Evolutionary conservation across 1,140 invertebrate genomes (phyloP).

Genomic region (Atopsyche davidsoni): DNA sequence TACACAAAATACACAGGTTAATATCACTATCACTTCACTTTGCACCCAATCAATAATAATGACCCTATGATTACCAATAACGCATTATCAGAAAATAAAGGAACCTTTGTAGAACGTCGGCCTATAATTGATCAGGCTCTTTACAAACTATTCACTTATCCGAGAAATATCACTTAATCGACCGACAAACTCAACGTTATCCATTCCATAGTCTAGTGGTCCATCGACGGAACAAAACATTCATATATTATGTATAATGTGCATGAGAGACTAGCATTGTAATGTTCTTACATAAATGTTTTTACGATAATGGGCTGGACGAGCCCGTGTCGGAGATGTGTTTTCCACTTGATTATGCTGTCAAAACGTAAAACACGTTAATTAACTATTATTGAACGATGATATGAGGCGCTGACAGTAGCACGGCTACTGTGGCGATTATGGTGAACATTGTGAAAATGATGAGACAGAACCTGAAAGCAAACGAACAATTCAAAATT

Average conservation of each 20-base stretch:
- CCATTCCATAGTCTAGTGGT: constrained; percentile 1
- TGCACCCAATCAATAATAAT: constrained; percentile 9
- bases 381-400: constrained; percentile 74
- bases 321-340: neutral
- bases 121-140: constrained; percentile 16
- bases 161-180: constrained; percentile 12
- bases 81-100: constrained; percentile 26
- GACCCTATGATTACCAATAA: constrained; percentile 15
- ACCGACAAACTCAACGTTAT: neutral
- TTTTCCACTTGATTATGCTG: constrained; percentile 17
- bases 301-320: neutral
- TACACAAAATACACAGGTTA: neutral
- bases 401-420: constrained; percentile 91
- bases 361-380: constrained; percentile 19
- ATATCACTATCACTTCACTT: constrained; percentile 20
- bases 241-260: too few relatives aligned
- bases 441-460: constrained; percentile 95
- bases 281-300: neutral
- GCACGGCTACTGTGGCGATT: constrained; percentile 89
- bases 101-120: constrained; percentile 17
- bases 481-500: constrained; percentile 7
- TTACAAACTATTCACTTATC: constrained; percentile 23
- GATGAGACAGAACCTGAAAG: constrained; percentile 85
- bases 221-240: constrained; percentile 5
- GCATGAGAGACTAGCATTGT: neutral